Evolutionary conservation across 2,113 vertebrate species (phyloP), one percentile per base, ranked within the genome.

Genomic region (Riparia riparia): DNA sequence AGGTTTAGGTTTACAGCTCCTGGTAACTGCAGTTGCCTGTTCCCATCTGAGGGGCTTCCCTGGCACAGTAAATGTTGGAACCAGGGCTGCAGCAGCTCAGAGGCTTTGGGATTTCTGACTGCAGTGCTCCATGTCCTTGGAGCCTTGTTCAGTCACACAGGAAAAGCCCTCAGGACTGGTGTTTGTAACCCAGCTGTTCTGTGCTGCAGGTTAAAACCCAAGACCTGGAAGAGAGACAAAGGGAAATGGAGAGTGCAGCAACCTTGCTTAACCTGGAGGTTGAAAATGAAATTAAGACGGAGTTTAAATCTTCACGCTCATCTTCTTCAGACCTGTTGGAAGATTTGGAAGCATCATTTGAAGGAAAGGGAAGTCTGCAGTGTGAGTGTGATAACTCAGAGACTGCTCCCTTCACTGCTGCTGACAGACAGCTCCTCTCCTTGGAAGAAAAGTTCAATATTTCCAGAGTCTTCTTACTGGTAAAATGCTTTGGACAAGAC

Each of bases 261-360:
- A 94, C 63, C 5, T 66, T 91, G 6, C 97, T 99, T 39, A 98
- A 98, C 77, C 96, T 92, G 49, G 98, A 98, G 63, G 96, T 98
- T 31, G 98, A 98, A 97, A 97, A 96, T 50, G 98, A 98, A 94
- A 97, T 98, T 10, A 96, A 96, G 89, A 95, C 7, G 2, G 97
- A 96, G 39, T 96, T 98, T 72, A 92, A 82, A 93, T 97, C 96
- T 72, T 91, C 97, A 60, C 90, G 71, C 77, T 93, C 95, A 44
- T 89, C 94, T 63, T 88, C 95, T 87, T 93, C 89, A 32, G 96
- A 97, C 28, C 54, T 32, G 0, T 1, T 81, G n/a, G 95, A 93
- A 63, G 95, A 96, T n/a, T 17, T 89, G 41, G 95, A 98, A 37
- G 66, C 61, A 21, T 81, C 42, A 26, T 13, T 26, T 49, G 96